Evolutionary conservation across 2,113 vertebrate species (phyloP).

Genomic region (Platycercus adscitus): DNA sequence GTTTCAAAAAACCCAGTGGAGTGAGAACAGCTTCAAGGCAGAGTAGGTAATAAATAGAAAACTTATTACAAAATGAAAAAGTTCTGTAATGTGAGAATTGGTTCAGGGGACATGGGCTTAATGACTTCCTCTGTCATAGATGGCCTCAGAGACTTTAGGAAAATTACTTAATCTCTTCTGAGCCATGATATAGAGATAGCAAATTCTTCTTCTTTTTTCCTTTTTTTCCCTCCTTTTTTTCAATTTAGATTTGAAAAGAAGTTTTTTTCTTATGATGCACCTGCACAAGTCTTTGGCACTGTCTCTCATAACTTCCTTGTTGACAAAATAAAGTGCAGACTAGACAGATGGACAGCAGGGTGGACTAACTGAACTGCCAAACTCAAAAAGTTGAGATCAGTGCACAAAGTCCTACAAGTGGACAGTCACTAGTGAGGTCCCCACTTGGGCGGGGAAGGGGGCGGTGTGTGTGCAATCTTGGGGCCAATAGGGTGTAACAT

Average conservation of each 20-base stretch:
- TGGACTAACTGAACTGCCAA: background rate
- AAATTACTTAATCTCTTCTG: constrained; percentile 31
- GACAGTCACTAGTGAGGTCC: background rate
- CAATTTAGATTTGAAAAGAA: background rate
- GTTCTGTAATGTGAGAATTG: constrained; percentile 1
- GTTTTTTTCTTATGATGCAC: background rate
- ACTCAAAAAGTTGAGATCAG: background rate
- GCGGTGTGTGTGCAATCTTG: background rate
- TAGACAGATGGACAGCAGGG: background rate
- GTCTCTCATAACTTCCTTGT: background rate
- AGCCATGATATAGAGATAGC: background rate
- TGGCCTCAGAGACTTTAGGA: constrained; percentile 34
- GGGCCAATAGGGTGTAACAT: background rate
- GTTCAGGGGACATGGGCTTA: background rate
- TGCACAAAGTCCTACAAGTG: background rate
- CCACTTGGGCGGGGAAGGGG: background rate
- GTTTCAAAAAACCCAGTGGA: background rate
- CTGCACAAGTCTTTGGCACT: background rate
- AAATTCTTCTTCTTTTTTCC: background rate
- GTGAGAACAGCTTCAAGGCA: constrained; percentile 19
- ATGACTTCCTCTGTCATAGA: constrained; percentile 33
- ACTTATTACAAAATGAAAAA: constrained; percentile 42
- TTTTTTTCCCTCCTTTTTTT: background rate
- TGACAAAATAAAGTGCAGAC: background rate
- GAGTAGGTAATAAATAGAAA: constrained; percentile 49